Conservation (phyloP, 2,797 vertebrate genomes). For the Enteromius radiatus region DNA sequence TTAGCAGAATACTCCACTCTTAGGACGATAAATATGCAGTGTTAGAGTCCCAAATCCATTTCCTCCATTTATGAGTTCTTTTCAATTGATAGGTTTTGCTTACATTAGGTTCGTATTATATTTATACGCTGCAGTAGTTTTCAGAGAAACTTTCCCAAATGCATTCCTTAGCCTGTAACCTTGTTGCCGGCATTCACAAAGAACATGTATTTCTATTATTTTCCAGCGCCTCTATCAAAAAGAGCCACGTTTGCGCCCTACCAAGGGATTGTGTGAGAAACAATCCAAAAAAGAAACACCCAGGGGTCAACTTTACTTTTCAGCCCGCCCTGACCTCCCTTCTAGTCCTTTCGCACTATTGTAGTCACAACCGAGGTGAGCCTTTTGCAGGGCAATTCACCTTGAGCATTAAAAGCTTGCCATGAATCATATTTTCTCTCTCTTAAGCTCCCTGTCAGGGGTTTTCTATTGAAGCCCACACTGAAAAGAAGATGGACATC, state of each 20-base stretch:
- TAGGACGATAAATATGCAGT: background rate
- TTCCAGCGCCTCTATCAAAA: constrained; percentile 29
- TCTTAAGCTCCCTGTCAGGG: constrained; percentile 45
- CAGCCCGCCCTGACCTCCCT: constrained; percentile 14
- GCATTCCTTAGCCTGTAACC: constrained; percentile 7
- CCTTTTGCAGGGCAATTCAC: constrained; percentile 46
- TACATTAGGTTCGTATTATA: background rate
- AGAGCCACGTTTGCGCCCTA: constrained; percentile 20
- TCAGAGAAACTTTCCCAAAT: background rate
- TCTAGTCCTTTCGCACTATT: constrained; percentile 42
- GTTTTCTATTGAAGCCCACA: constrained; percentile 44
- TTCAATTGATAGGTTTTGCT: background rate
- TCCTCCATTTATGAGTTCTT: background rate
- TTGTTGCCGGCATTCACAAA: background rate
- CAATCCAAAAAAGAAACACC: constrained; percentile 30
- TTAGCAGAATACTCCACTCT: constrained; percentile 5
- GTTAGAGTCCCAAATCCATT: constrained; percentile 13
- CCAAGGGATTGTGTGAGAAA: constrained; percentile 40
- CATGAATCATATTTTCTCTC: constrained; percentile 51
- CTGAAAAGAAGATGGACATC: constrained; percentile 60
- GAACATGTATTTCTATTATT: constrained; percentile 38
- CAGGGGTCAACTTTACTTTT: constrained; percentile 45
- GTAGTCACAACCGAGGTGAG: constrained; percentile 31
- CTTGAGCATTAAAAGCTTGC: constrained; percentile 54
- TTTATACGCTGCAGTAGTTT: background rate